Percentiles rank a stretch among this genome's conserved stretches.
phyloP scores from a whole-genome alignment of 2,888 invertebrate genomes.

The Aproaerema taeniolella region DNA sequence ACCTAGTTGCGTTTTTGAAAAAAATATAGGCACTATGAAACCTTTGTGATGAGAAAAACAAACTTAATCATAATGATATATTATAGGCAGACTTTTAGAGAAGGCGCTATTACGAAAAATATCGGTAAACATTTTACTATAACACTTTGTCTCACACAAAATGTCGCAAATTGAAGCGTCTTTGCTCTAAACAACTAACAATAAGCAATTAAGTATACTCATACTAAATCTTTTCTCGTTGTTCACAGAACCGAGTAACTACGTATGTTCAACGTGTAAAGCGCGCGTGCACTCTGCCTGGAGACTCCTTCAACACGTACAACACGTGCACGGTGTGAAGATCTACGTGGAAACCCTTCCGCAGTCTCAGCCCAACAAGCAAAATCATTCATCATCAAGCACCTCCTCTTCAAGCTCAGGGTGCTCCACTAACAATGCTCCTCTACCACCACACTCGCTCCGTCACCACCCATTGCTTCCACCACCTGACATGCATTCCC shows the following conservation, averaged over 20 bases:
- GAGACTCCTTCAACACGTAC: constrained; percentile 96
- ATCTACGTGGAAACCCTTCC: constrained; percentile 87
- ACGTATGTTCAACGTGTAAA: constrained; percentile 96
- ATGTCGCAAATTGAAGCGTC: too few relatives aligned
- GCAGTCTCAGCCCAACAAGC: constrained; percentile 58
- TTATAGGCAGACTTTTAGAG: too few relatives aligned
- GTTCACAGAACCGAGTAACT: constrained; percentile 92
- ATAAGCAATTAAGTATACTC: constrained; percentile 23
- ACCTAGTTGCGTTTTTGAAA: too few relatives aligned
- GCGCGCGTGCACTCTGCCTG: constrained; percentile 95
- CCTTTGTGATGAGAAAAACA: too few relatives aligned
- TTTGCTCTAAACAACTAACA: too few relatives aligned
- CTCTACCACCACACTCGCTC: constrained; percentile 79
- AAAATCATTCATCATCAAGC: constrained; percentile 78
- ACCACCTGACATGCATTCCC: constrained; percentile 85
- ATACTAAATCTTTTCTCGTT: constrained; percentile 40
- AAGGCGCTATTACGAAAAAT: too few relatives aligned
- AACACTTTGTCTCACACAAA: too few relatives aligned
- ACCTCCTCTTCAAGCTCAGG: constrained; percentile 77
- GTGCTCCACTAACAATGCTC: constrained; percentile 70
- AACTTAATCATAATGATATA: too few relatives aligned
- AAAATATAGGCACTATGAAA: too few relatives aligned
- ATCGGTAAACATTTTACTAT: too few relatives aligned
- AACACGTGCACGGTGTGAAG: constrained; percentile 94
- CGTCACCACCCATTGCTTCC: constrained; percentile 83